Base-by-base conservation (phyloP, 1,140 invertebrate species). In the Myzus persicae region DNA sequence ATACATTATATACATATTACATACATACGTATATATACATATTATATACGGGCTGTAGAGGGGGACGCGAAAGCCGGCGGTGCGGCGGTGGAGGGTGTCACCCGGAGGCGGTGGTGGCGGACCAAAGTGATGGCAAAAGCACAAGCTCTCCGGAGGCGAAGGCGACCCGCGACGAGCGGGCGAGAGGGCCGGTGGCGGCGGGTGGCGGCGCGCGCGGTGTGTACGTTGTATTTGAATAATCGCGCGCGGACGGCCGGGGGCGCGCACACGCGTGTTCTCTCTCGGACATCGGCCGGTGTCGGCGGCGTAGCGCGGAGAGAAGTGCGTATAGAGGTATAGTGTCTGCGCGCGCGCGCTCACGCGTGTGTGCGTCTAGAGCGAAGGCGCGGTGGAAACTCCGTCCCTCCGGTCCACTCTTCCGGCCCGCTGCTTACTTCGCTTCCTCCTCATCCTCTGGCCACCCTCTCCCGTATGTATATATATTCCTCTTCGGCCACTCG, bases 51-150 rank as follows among this genome's bases (percentile, higher is more conserved):
- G 38, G 38, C 87, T 14, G 26, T n/a, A 22, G 31, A 36, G 36
- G 36, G 26, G 89, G 89, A 89, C 36, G 54, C 26, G 40, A 85
- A 51, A 84, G 31, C 44, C n/a, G 42, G 91, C 8, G 42, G 91
- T 4, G 81, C 24, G 76, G n/a, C 4, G 76, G 31, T 44, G 44
- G 46, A 22, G 81, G 91, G 91, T 93, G 91, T 93, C 91, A 93
- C 91, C 81, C 91, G 81, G 81, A 48, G 91, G 91, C 81, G 91
- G 91, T 42, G 76, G 91, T 46, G 91, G 91, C 67, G 89, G 26
- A 51, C 91, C 91, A 93, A 90, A 93, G 91, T 93, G 91, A 93
- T 93, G 91, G 91, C 91, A 54, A 93, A 93, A 93, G 91, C 91
- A 85, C 91, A 40, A 85, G 91, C 81, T 51, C 91, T 92, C 44